Evolutionary conservation across 2,797 vertebrate genomes (phyloP), one percentile per base, ranked within the genome.

Genomic region (Xiphorhynchus erythropygius): DNA sequence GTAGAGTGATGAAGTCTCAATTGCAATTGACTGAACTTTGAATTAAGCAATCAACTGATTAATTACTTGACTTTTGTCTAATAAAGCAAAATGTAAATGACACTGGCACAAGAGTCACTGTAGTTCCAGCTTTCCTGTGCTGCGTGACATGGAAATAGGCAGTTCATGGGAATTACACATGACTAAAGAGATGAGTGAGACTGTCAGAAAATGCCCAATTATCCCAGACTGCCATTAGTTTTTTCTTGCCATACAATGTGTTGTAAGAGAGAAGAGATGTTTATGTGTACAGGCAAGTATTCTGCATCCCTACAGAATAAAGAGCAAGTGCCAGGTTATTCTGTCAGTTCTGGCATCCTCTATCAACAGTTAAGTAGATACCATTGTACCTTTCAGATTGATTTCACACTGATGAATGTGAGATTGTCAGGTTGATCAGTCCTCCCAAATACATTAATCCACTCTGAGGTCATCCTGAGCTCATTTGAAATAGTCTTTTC

Each of bases 51-150:
- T 97, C 60, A 74, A 94, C 87, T 96, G 94, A 97, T 96, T 95
- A 95, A 97, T 96, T 94, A 92, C 91, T 96, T 96, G 90, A 41
- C 93, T 95, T 96, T 88, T 93, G 90, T 91, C 79, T 97, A 97
- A 96, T 97, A 97, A 95, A 89, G 89, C 95, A 78, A 95, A 94
- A 94, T 67, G 60, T 74, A 94, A 94, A 82, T 76, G 88, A 55
- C 73, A 55, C 47, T 78, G 63, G 89, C 78, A 95, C 24, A 56
- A 68, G 57, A 84, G 69, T 60, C 67, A 7, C 62, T 62, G 44
- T 11, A 92, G 65, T 44, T 44, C 56, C 17, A 74, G 41, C 67
- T 77, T 50, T 30, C 35, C 62, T 63, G 77, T 77, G 57, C 64
- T 32, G 35, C 74, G 9, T 5, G 18, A 46, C 52, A 9, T 7